Conservation (phyloP, 1,140 invertebrate species). For the Calosoma granatense region DNA sequence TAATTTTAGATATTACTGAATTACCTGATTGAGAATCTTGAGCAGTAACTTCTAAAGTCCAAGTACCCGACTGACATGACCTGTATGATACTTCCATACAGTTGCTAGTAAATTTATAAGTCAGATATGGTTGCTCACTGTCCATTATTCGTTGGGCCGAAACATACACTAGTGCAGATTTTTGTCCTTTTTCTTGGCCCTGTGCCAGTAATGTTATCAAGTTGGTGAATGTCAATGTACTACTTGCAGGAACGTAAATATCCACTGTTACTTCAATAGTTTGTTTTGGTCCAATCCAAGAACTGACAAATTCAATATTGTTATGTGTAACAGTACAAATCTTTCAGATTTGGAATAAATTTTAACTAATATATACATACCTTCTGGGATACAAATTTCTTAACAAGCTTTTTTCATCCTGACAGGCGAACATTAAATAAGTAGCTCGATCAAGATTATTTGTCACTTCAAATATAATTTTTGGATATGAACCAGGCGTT, state of each 20-base stretch:
- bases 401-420: slow-evolving; percentile 22
- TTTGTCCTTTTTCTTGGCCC: slow-evolving; percentile 29
- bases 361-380: slow-evolving; percentile 15
- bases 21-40: slow-evolving; percentile 37
- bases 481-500: slow-evolving; percentile 7
- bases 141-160: slow-evolving; percentile 23
- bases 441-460: slow-evolving; percentile 22
- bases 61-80: slow-evolving; percentile 36
- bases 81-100: slow-evolving; percentile 33
- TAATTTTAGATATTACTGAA: not conserved
- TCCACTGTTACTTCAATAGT: slow-evolving; percentile 25
- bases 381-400: slow-evolving; percentile 15
- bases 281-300: slow-evolving; percentile 27
- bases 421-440: too few relatives aligned
- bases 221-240: slow-evolving; percentile 20
- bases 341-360: slow-evolving; percentile 9
- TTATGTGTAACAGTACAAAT: not conserved
- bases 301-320: slow-evolving; percentile 18
- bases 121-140: slow-evolving; percentile 29
- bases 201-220: slow-evolving; percentile 32
- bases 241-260: slow-evolving; percentile 20
- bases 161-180: slow-evolving; percentile 33
- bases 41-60: slow-evolving; percentile 38
- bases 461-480: slow-evolving; percentile 27
- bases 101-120: slow-evolving; percentile 39